Conservation (phyloP, 2,797 vertebrate genomes). For the Eulemur coronatus region DNA sequence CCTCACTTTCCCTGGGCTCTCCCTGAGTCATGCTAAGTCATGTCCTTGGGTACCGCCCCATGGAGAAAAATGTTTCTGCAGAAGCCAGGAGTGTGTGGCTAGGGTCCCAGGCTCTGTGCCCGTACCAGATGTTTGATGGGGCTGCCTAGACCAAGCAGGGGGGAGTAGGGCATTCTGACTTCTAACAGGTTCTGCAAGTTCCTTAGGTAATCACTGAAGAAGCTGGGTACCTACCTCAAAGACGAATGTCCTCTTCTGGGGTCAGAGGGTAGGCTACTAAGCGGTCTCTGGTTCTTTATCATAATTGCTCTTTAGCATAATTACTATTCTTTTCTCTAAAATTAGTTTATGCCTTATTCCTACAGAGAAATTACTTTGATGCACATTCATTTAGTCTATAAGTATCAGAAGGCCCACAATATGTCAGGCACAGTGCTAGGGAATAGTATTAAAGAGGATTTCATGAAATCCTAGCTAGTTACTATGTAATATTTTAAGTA, state of each 20-base stretch:
- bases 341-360: background rate
- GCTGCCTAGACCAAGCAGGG: background rate
- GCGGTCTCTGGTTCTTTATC: background rate
- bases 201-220: background rate
- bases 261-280: background rate
- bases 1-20: slow-evolving; percentile 53
- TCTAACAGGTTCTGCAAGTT: background rate
- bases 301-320: background rate
- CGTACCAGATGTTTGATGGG: background rate
- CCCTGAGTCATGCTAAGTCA: slow-evolving; percentile 49
- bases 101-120: background rate
- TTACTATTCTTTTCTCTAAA: background rate
- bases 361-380: background rate
- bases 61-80: slow-evolving; percentile 2
- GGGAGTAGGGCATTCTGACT: background rate
- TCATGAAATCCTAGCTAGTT: background rate
- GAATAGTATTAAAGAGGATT: background rate
- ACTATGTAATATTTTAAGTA: background rate
- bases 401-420: background rate
- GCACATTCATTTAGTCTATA: background rate
- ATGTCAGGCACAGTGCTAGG: background rate
- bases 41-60: background rate
- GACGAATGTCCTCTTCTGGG: background rate
- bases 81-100: background rate
- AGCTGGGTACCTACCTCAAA: background rate